Percentiles rank a stretch among this genome's conserved stretches.
Evolutionary conservation across 2,113 vertebrate species (phyloP).

Genomic region (Apeltes quadracus): DNA sequence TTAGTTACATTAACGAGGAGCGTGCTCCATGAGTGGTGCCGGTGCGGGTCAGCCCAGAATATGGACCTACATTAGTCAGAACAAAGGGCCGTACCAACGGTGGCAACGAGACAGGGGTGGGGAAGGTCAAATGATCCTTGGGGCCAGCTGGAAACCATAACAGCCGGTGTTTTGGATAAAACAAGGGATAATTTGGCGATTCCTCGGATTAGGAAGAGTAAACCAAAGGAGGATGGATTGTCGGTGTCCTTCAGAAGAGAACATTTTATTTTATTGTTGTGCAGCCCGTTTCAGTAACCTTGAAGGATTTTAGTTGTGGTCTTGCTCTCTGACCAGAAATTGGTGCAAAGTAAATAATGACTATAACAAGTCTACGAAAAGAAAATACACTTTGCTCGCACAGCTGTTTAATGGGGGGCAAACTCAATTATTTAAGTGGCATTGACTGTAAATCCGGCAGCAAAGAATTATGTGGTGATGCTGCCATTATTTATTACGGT

Average conservation of each 20-base stretch:
- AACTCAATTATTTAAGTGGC: conserved; percentile 68
- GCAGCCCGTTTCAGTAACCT: conserved; percentile 35
- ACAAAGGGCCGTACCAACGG: conserved; percentile 44
- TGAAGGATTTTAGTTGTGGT: conserved; percentile 22
- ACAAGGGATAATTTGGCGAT: conserved; percentile 30
- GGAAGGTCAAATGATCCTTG: conserved; percentile 59
- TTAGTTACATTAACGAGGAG: conserved; percentile 61
- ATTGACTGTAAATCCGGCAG: conserved; percentile 45
- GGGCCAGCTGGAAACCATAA: conserved; percentile 61
- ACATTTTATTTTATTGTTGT: conserved; percentile 25
- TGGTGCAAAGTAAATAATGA: conserved; percentile 32
- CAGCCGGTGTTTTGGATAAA: conserved; percentile 53
- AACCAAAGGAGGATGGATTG: conserved; percentile 44
- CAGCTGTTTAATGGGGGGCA: conserved; percentile 52
- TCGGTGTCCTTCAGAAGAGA: conserved; percentile 35
- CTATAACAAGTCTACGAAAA: conserved; percentile 36
- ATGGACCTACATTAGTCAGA: conserved; percentile 65
- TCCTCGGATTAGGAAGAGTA: conserved; percentile 38
- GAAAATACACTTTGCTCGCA: conserved; percentile 35
- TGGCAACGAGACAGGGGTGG: conserved; percentile 49
- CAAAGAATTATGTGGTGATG: conserved; percentile 39
- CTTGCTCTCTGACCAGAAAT: conserved; percentile 24
- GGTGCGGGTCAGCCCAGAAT: conserved; percentile 59
- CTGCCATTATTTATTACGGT: conserved; percentile 61
- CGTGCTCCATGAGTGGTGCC: conserved; percentile 40